Percentiles rank a stretch among this genome's conserved stretches.
These are phyloP conservation scores for Lycopodina hypogea DNA, from an alignment of 37 sponge, comb jelly and placozoan species.

Conservation along the genomic window DNA sequence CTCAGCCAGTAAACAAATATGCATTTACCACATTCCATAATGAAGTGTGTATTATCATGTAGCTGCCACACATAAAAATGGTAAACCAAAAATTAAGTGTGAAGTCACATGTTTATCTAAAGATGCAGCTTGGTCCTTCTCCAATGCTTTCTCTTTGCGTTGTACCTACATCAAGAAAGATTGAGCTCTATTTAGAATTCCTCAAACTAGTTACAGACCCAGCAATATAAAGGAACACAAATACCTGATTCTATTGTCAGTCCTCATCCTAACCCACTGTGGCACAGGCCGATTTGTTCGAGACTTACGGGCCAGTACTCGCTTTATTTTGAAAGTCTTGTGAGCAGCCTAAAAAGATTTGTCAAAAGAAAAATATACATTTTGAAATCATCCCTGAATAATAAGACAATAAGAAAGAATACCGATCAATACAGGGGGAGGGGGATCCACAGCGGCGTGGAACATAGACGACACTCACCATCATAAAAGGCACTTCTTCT, in stretches of 20 bases:
- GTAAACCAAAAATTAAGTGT: no score
- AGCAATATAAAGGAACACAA: background rate
- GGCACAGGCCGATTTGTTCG: conserved; percentile 93
- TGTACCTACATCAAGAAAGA: conserved; percentile 21
- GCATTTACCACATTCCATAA: no score
- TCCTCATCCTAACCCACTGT: conserved; percentile 96
- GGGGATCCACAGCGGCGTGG: no score
- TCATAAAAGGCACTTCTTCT: no score
- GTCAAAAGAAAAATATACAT: background rate
- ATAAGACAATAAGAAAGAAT: background rate
- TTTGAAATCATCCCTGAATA: no score
- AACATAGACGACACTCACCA: no score
- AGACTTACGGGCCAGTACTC: conserved; percentile 79
- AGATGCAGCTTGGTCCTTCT: conserved; percentile 60
- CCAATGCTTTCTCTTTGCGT: conserved; percentile 47
- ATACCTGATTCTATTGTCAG: conserved; percentile 80
- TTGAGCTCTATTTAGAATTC: background rate
- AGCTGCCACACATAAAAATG: no score
- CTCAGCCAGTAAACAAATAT: no score
- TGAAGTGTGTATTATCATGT: no score
- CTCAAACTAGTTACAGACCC: background rate
- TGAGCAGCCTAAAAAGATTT: conserved; percentile 75
- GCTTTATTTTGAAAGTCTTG: conserved; percentile 89
- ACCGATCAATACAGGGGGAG: background rate
- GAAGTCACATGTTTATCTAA: background rate